Evolutionary conservation across 2,797 vertebrate species (phyloP).

Genomic region (Corythornis leucogaster): DNA sequence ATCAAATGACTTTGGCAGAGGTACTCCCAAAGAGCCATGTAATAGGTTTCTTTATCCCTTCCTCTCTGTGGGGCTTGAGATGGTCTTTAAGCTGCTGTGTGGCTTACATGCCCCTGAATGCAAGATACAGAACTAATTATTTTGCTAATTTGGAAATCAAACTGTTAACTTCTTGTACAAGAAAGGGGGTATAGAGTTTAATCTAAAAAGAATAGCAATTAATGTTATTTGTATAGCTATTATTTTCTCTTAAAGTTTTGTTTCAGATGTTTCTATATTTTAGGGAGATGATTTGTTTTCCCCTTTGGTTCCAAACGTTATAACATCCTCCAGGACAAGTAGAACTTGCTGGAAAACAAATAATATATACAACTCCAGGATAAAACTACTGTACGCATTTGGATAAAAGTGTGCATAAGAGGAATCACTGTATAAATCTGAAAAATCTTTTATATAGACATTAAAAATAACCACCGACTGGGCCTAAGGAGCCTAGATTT

Average conservation of each 20-base stretch:
- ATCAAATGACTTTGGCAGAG: not conserved
- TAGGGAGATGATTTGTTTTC: not conserved
- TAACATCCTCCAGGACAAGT: not conserved
- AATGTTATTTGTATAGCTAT: not conserved
- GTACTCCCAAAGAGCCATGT: not conserved
- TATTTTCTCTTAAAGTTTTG: not conserved
- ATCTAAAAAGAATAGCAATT: not conserved
- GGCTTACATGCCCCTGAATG: not conserved
- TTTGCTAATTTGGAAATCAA: not conserved
- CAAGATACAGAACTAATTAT: conserved; percentile 5
- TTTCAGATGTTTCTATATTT: not conserved
- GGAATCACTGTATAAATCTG: not conserved
- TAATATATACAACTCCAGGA: not conserved
- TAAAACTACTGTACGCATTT: not conserved
- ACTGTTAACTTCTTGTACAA: not conserved
- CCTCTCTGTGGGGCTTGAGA: not conserved
- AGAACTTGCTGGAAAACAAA: not conserved
- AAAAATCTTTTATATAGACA: not conserved
- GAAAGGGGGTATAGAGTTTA: not conserved
- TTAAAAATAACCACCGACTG: not conserved
- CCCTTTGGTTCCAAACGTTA: not conserved
- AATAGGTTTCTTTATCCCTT: conserved; percentile 24
- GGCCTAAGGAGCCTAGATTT: not conserved
- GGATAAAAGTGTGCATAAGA: not conserved
- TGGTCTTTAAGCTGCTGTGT: not conserved